A percentile compares a stretch with the other conserved stretches of the same genome.
Evolutionary conservation across 2,113 vertebrate species (phyloP).

Genomic region (Engraulis encrasicolus): DNA sequence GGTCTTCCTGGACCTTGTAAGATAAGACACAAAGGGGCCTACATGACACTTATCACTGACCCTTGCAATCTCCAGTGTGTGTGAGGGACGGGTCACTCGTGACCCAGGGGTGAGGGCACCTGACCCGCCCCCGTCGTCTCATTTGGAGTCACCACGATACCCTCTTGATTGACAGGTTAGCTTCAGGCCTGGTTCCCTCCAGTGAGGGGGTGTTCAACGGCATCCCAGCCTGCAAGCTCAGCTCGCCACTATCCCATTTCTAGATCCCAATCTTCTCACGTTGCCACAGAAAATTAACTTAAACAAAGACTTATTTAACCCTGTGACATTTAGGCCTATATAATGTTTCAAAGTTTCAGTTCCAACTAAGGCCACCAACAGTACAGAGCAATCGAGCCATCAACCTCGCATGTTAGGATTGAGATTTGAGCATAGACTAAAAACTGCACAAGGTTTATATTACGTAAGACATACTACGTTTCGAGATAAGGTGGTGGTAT

Average conservation of each 20-base stretch:
- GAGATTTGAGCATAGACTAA: background rate
- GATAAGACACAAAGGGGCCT: conserved; percentile 24
- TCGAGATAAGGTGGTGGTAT: no score
- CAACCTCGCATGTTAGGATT: background rate
- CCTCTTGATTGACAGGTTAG: conserved; percentile 16
- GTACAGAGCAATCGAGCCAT: background rate
- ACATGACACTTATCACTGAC: conserved; percentile 30
- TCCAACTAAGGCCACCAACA: background rate
- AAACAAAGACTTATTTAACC: background rate
- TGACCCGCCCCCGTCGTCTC: conserved; percentile 31
- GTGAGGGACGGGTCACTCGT: background rate
- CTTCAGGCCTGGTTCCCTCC: conserved; percentile 36
- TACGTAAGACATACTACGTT: no score
- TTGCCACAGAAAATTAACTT: background rate
- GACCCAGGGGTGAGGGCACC: conserved; percentile 9
- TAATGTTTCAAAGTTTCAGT: background rate
- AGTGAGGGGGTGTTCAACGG: background rate
- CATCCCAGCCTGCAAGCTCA: background rate
- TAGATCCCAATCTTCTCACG: background rate
- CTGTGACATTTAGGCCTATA: no score
- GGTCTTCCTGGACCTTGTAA: conserved; percentile 23
- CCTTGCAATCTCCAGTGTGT: conserved; percentile 24
- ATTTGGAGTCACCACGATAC: conserved; percentile 30
- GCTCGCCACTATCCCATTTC: no score
- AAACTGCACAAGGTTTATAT: no score